A percentile compares a stretch with the other conserved stretches of the same genome.
Evolutionary conservation across 37 sponge, comb jelly and placozoan species (phyloP).

Genomic region (Axinella damicornis): DNA sequence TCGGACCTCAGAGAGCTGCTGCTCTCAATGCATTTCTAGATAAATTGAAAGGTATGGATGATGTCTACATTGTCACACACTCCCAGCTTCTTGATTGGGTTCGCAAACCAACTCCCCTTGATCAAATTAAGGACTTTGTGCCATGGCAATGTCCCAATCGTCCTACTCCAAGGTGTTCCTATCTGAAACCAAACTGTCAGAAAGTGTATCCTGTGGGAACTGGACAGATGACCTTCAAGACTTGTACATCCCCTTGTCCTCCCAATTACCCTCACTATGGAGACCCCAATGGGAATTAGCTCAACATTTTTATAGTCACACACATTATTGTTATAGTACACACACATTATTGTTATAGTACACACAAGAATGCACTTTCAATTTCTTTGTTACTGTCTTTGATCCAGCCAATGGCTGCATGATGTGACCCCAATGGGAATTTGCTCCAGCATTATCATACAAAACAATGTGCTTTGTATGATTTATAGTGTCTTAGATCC

Average conservation of each 20-base stretch:
- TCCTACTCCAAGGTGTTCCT: conserved; percentile 31
- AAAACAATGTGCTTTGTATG: too few species aligned
- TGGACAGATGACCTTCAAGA: conserved; percentile 3
- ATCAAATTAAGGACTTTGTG: conserved; percentile 36
- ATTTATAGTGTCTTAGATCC: too few species aligned
- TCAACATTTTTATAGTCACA: too few species aligned
- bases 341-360: too few species aligned
- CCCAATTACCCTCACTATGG: conserved; percentile 51
- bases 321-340: too few species aligned
- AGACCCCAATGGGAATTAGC: conserved; percentile 52
- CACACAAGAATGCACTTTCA: too few species aligned
- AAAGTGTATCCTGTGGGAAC: conserved; percentile 6
- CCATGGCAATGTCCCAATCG: conserved; percentile 57
- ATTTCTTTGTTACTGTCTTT: too few species aligned
- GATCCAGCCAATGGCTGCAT: too few species aligned
- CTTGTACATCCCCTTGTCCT: conserved; percentile 50
- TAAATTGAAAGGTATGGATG: conserved; percentile 22
- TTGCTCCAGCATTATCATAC: too few species aligned
- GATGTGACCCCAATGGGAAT: too few species aligned
- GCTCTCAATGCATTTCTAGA: conserved; percentile 45
- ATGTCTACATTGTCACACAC: conserved; percentile 63
- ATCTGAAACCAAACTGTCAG: conserved; percentile 1
- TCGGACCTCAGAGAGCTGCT: not conserved
- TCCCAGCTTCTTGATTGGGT: conserved; percentile 69
- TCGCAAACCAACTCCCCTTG: conserved; percentile 48